Percentiles rank a stretch among this genome's conserved stretches.
Evolutionary conservation across 2,797 vertebrate genomes (phyloP).

Genomic region (Sparus aurata): DNA sequence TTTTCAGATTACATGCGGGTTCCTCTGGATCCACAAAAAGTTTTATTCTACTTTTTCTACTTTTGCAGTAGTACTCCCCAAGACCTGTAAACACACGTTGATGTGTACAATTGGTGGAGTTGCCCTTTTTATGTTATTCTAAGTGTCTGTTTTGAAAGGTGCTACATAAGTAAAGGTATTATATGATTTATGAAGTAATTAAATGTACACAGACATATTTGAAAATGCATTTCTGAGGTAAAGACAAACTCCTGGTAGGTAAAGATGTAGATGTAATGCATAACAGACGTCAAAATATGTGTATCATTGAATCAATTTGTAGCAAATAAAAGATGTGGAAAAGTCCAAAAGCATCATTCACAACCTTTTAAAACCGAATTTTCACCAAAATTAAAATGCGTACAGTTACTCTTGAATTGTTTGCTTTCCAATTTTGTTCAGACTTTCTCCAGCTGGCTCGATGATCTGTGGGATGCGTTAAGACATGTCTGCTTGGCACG

Average conservation of each 20-base stretch:
- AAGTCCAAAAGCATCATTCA: slow-evolving; percentile 8
- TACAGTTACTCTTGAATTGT: slow-evolving; percentile 30
- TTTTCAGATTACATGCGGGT: no score
- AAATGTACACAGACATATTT: background rate
- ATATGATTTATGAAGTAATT: background rate
- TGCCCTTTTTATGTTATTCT: background rate
- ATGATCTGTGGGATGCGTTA: slow-evolving; percentile 8
- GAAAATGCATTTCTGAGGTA: background rate
- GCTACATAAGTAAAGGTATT: background rate
- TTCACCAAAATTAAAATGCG: background rate
- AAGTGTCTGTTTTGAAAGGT: background rate
- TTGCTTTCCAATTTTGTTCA: slow-evolving; percentile 38
- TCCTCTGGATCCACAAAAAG: no score
- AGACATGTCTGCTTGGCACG: slow-evolving; percentile 49
- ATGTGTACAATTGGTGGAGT: no score
- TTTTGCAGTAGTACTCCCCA: no score
- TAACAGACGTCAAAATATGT: background rate
- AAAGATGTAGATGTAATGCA: slow-evolving; percentile 3
- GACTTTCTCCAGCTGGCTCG: slow-evolving; percentile 44
- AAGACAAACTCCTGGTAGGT: background rate
- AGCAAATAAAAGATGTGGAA: slow-evolving; percentile 1
- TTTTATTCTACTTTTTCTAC: no score
- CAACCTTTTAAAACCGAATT: background rate
- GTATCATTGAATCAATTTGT: background rate
- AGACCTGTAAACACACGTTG: no score